Conservation (phyloP, 2,797 vertebrate species). For the Aldrovandia affinis region DNA sequence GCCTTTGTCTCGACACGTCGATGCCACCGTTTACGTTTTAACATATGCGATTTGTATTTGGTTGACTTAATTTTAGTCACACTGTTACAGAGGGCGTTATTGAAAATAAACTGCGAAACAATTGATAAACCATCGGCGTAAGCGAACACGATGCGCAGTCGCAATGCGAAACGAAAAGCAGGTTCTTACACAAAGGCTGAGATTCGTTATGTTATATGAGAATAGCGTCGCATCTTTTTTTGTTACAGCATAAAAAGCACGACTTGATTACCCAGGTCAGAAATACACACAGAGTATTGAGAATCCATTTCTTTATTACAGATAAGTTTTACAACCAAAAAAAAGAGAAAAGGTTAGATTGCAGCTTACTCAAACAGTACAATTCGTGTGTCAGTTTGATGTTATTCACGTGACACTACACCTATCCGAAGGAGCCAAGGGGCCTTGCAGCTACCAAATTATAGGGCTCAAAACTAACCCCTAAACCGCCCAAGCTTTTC, state of each 20-base stretch:
- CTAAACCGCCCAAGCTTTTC: slow-evolving; percentile 1
- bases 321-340: slow-evolving; percentile 32
- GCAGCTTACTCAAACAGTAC: not conserved
- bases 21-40: not conserved
- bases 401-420: slow-evolving; percentile 22
- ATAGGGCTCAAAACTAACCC: slow-evolving; percentile 2
- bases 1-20: not conserved
- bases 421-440: slow-evolving; percentile 34
- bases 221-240: not conserved
- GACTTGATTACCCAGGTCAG: not conserved
- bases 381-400: not conserved
- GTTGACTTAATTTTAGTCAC: not conserved
- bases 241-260: not conserved
- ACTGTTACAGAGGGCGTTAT: not conserved
- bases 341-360: slow-evolving; percentile 22
- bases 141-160: not conserved
- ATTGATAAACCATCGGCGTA: not conserved
- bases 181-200: not conserved
- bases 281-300: slow-evolving; percentile 22
- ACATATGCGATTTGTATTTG: not conserved
- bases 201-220: not conserved
- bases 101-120: not conserved
- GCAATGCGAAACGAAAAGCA: not conserved
- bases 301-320: slow-evolving; percentile 50
- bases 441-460: slow-evolving; percentile 31